phyloP scores from a whole-genome alignment of 2,797 vertebrate species.

The Eulemur coronatus region DNA sequence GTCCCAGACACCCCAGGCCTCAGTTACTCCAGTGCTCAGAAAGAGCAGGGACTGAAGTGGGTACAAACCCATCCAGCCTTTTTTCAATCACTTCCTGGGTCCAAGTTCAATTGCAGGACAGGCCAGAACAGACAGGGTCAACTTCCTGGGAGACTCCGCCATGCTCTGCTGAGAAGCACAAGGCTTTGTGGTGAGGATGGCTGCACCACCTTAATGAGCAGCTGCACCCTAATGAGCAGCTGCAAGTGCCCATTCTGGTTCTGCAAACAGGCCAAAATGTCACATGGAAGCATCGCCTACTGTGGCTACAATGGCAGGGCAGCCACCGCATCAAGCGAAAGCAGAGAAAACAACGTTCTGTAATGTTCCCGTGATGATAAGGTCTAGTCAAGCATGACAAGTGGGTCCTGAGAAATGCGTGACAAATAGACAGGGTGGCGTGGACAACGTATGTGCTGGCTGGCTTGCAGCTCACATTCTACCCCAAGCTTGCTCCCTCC shows the following conservation, averaged over 20 bases:
- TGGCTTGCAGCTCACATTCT: background rate
- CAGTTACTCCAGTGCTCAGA: background rate
- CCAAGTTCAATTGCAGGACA: no score
- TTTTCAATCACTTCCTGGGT: background rate
- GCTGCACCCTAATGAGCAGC: accelerated
- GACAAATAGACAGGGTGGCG: background rate
- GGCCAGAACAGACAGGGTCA: background rate
- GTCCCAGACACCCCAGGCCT: background rate
- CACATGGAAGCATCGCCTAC: accelerated
- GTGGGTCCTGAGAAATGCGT: slow-evolving; percentile 29
- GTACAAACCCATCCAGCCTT: background rate
- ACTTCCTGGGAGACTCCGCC: accelerated
- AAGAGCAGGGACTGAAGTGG: background rate
- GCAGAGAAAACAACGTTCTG: slow-evolving; percentile 11
- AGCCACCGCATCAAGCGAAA: background rate
- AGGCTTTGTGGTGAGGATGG: background rate
- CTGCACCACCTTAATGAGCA: accelerated
- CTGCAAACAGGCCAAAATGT: background rate
- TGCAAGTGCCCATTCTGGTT: background rate
- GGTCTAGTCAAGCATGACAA: background rate
- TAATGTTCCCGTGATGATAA: slow-evolving; percentile 22
- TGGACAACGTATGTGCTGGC: background rate
- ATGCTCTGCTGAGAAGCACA: background rate
- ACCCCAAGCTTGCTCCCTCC: background rate
- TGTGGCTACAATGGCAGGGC: background rate